A percentile compares a stretch with the other conserved stretches of the same genome.
phyloP scores from a whole-genome alignment of 2,797 vertebrate species.

The Spheniscus humboldti region DNA sequence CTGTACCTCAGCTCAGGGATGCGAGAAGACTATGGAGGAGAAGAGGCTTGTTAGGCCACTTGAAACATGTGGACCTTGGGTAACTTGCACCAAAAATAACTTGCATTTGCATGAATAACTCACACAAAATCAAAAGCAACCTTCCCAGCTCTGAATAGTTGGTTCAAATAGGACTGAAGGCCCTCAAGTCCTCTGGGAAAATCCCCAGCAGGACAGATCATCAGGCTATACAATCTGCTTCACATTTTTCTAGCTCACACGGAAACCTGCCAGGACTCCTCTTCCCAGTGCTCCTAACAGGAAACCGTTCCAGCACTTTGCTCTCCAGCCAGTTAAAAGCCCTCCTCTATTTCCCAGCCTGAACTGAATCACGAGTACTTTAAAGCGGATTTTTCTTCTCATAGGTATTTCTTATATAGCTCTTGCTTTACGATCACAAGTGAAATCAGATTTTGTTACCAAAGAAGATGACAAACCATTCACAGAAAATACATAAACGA shows the following conservation, averaged over 20 bases:
- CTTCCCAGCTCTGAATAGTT: not conserved
- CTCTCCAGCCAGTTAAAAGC: not conserved
- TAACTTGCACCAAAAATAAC: not conserved
- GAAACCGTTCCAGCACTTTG: accelerated
- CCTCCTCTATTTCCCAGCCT: not conserved
- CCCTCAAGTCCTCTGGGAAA: not conserved
- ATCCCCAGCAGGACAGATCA: not conserved
- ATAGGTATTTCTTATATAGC: not conserved
- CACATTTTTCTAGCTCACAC: not conserved
- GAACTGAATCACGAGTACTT: not conserved
- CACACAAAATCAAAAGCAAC: accelerated
- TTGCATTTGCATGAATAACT: not conserved
- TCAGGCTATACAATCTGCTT: not conserved
- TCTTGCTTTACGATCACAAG: not conserved
- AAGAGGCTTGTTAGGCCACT: not conserved
- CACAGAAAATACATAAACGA: not conserved
- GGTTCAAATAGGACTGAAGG: accelerated
- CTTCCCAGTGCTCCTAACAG: accelerated
- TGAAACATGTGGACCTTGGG: not conserved
- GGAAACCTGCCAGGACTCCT: not conserved
- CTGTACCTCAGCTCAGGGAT: not conserved
- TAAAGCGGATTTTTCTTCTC: not conserved
- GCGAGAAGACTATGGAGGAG: not conserved
- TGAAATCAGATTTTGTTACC: not conserved
- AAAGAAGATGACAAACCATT: not conserved